Evolutionary conservation across 1,140 invertebrate species (phyloP), one percentile per base, ranked within the genome.

Genomic region (Octopus bimaculoides): DNA sequence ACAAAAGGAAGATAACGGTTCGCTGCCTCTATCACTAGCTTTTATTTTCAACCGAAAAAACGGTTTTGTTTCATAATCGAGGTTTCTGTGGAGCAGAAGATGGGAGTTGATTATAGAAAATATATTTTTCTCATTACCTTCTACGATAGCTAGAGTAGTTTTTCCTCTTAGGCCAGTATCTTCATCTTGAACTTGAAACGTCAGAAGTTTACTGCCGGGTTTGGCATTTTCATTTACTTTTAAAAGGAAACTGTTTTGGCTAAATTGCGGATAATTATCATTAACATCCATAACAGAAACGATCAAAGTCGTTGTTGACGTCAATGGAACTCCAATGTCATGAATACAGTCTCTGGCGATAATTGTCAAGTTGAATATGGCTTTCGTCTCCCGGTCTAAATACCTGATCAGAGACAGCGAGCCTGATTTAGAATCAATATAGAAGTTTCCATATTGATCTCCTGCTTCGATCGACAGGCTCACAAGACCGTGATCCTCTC

Each of bases 351-450:
- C 85, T 52, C 78, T 84, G 12, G 84, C 86, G 71, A 83, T 78
- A 12, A 85, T 80, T 10, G 82, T 76, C 5, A 88, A 69, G 69
- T n/a, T 56, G 77, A 86, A 86, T 0, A 61, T 78, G 8, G 78
- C 6, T 0, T 74, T 81, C 1, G 81, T 81, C 53, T 88, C 87
- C 12, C 78, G 79, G 77, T 88, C 84, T 54, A 88, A 69, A 7
- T 26, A 61, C 9, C 77, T 79, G 7, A 77, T 79, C 0, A 84
- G 79, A 54, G 78, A 78, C 1, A 88, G 78, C 6, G 78, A 55
- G 7, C 85, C 87, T 52, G 78, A 83, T 66, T 20, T 73, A 12
- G 82, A 71, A 54, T 85, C 81, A 73, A 88, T 84, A n/a, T 69
- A 71, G 69, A 88, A 88, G 17, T 83, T 79, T 10, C 69, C 81